Conservation (phyloP, 1,140 invertebrate genomes). For the Anastrepha obliqua region DNA sequence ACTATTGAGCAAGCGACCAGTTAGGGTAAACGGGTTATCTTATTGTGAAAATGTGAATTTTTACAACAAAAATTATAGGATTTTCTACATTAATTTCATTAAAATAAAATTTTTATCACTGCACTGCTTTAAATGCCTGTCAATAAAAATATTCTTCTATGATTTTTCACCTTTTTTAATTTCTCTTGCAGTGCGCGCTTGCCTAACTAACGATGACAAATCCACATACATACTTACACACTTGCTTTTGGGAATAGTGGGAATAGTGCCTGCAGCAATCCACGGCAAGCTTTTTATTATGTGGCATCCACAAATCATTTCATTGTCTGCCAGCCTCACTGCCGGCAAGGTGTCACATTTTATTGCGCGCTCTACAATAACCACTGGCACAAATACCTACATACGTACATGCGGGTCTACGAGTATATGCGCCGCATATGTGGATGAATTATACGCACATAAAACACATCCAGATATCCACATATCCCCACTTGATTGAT, state of each 20-base stretch:
- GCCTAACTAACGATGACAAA: background rate
- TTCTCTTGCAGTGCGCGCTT: slow-evolving; percentile 16
- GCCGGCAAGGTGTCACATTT: slow-evolving; percentile 39
- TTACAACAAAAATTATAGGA: slow-evolving; percentile 22
- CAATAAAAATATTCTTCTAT: slow-evolving; percentile 21
- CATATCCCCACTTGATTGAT: slow-evolving; percentile 40
- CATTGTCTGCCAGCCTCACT: background rate
- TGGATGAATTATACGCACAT: background rate
- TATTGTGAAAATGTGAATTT: too few relatives aligned
- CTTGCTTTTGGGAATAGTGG: background rate
- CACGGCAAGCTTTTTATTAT: slow-evolving; percentile 23
- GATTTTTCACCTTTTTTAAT: background rate
- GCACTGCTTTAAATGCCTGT: slow-evolving; percentile 3
- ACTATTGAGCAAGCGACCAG: too few relatives aligned
- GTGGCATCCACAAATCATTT: slow-evolving; percentile 50
- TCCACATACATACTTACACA: background rate
- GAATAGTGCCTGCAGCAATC: background rate
- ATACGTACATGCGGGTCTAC: background rate
- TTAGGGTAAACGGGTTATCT: background rate
- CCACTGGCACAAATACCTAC: background rate
- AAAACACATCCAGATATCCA: slow-evolving; percentile 11
- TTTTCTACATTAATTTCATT: slow-evolving; percentile 7
- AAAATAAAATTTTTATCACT: slow-evolving; percentile 38
- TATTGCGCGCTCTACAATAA: slow-evolving; percentile 39
- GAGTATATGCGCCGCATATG: background rate